Conservation (phyloP, 2,888 invertebrate genomes). For the Buathra laborator region DNA sequence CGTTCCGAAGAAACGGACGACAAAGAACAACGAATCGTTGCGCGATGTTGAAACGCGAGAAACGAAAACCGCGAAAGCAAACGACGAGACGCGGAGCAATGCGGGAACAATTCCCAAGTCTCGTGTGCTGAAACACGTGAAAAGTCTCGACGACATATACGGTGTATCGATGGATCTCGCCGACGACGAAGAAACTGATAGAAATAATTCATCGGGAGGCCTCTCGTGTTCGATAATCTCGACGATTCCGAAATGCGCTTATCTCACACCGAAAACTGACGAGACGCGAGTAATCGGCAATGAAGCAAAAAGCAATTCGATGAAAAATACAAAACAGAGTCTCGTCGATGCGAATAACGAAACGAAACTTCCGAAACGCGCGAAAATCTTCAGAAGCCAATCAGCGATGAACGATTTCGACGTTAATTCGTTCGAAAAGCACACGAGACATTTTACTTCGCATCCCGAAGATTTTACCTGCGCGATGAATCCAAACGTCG, state of each 20-base stretch:
- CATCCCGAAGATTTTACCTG: conserved; percentile 76
- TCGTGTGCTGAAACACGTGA: conserved; percentile 48
- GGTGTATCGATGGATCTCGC: conserved; percentile 28
- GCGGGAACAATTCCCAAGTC: not conserved
- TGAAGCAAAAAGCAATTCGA: not conserved
- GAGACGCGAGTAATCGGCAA: conserved; percentile 7
- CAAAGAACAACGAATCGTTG: not conserved
- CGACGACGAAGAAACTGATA: conserved; percentile 41
- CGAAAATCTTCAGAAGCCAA: conserved; percentile 72
- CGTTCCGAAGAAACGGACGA: not conserved
- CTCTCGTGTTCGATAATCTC: conserved; percentile 78
- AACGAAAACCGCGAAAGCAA: not conserved
- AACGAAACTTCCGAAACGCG: conserved; percentile 26
- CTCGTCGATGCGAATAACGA: not conserved
- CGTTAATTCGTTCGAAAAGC: conserved; percentile 72
- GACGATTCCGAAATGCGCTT: conserved; percentile 80
- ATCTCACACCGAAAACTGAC: conserved; percentile 63
- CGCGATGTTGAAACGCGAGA: conserved; percentile 8
- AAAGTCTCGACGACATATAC: conserved; percentile 63
- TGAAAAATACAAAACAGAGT: not conserved
- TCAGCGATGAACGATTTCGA: conserved; percentile 79
- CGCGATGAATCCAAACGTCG: conserved; percentile 78
- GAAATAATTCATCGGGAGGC: conserved; percentile 29
- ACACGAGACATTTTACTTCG: conserved; percentile 75
- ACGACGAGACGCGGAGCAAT: not conserved